phyloP scores from a whole-genome alignment of 2,888 invertebrate species.

The Mesorhabditis spiculigera region DNA sequence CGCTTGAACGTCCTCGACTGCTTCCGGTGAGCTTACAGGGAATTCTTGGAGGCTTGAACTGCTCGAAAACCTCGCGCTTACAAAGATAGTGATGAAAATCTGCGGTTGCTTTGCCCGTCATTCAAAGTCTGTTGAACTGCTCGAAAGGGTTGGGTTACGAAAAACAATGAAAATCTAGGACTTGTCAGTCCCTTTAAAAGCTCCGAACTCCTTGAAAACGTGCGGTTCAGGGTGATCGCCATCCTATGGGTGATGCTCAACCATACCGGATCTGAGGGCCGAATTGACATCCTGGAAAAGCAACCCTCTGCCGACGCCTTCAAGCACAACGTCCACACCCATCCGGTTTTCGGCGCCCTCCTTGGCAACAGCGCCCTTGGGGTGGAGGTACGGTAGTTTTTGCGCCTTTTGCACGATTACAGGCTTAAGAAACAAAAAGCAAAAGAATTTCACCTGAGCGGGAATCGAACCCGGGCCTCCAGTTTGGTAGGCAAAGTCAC shows the following conservation, averaged over 20 bases:
- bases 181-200: conserved; percentile 3
- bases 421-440: too few relatives aligned
- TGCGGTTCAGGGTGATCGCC: conserved; percentile 47
- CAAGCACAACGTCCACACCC: conserved; percentile 47
- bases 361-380: conserved; percentile 56
- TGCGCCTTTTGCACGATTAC: background rate
- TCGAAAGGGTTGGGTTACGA: too few relatives aligned
- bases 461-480: too few relatives aligned
- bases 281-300: conserved; percentile 51
- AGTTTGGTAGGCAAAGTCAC: too few relatives aligned
- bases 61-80: too few relatives aligned
- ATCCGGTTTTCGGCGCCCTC: conserved; percentile 51
- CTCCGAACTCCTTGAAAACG: background rate
- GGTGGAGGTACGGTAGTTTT: conserved; percentile 35
- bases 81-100: too few relatives aligned
- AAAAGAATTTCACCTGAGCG: too few relatives aligned
- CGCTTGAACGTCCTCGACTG: conserved; percentile 39
- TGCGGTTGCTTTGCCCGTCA: too few relatives aligned
- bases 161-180: too few relatives aligned
- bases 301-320: conserved; percentile 44
- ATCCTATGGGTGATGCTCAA: conserved; percentile 56
- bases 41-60: too few relatives aligned
- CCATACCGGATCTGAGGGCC: conserved; percentile 52
- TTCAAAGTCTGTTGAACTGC: too few relatives aligned
- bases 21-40: conserved; percentile 4